These are phyloP conservation scores for Heloderma charlesbogerti DNA, from an alignment of 2,113 vertebrate genomes.

Conservation along the genomic window DNA sequence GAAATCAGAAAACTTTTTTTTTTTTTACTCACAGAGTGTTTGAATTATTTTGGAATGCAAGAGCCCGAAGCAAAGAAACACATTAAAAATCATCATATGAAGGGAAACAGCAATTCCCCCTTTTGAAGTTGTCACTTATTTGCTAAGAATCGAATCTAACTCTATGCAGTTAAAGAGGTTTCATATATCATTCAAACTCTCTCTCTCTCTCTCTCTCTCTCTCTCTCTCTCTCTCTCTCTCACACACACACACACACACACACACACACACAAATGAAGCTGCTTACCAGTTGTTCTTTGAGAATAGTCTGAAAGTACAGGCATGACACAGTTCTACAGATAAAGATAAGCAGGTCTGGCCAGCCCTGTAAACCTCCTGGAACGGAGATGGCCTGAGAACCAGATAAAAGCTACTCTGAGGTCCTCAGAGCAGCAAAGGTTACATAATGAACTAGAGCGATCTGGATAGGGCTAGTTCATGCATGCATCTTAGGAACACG, in stretches of 20 bases:
- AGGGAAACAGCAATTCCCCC: conserved; percentile 75
- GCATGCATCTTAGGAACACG: background rate
- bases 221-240: too few species aligned
- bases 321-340: background rate
- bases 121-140: conserved; percentile 75
- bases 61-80: conserved; percentile 75
- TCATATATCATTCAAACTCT: conserved; percentile 64
- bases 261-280: background rate
- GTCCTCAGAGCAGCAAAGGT: too few species aligned
- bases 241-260: background rate
- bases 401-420: background rate
- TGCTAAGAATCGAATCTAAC: conserved; percentile 76
- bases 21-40: conserved; percentile 41
- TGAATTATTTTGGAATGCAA: conserved; percentile 68
- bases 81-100: conserved; percentile 77
- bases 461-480: background rate
- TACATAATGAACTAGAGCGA: background rate
- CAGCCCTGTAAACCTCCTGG: background rate
- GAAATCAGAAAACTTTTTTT: conserved; percentile 74
- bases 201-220: too few species aligned
- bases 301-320: background rate
- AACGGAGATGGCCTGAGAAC: background rate
- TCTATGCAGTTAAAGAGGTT: conserved; percentile 66
- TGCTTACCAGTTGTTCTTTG: background rate
- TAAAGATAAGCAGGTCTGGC: background rate